Conservation (phyloP, 2,113 vertebrate genomes). For the Oriolus oriolus region DNA sequence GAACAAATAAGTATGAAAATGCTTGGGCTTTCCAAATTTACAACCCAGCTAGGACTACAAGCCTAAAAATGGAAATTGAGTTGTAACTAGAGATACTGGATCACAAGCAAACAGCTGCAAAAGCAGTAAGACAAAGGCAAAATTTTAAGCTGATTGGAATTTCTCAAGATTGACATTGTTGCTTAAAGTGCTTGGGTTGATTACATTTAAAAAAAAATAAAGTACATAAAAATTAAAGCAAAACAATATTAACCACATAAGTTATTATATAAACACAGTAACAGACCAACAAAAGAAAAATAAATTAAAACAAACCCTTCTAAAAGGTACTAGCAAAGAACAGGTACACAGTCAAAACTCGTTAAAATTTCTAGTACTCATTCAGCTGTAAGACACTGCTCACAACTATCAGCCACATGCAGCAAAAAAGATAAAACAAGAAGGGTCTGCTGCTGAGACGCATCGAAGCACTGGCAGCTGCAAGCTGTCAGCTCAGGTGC, state of each 20-base stretch:
- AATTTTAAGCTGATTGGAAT: constrained; percentile 56
- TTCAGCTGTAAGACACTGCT: not conserved
- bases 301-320: constrained; percentile 62
- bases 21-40: not conserved
- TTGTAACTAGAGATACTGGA: not conserved
- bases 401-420: not conserved
- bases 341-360: constrained; percentile 13
- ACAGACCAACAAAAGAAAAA: constrained; percentile 46
- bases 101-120: not conserved
- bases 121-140: constrained; percentile 11
- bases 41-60: not conserved
- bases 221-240: constrained; percentile 47
- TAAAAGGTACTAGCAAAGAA: constrained; percentile 43
- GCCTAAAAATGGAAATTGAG: not conserved
- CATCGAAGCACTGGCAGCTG: not conserved
- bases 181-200: constrained; percentile 70
- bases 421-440: constrained; percentile 33
- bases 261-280: constrained; percentile 46
- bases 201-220: constrained; percentile 29
- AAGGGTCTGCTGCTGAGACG: not conserved
- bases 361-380: not conserved
- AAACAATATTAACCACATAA: constrained; percentile 33
- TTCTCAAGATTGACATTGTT: constrained; percentile 57
- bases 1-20: not conserved
- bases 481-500: not conserved